Evolutionary conservation across 64 coral and sea anemone genomes (phyloP).

Genomic region (Dendrophyllia cribrosa): DNA sequence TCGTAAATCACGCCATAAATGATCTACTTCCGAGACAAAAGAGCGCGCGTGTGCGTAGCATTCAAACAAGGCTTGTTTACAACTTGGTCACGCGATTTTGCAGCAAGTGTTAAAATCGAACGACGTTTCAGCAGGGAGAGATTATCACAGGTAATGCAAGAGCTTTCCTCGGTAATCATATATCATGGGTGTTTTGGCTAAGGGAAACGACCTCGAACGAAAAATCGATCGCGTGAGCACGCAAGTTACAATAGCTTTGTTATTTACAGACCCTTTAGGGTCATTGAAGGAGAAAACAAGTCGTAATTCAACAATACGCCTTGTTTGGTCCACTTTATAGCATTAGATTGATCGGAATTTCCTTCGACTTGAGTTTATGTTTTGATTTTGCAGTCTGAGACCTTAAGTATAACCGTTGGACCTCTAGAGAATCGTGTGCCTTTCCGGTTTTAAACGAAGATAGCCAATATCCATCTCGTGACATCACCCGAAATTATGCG

Average conservation of each 20-base stretch:
- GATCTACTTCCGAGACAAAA: background rate
- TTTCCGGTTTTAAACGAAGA: constrained; percentile 8
- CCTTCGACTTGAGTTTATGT: background rate
- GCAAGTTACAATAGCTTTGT: constrained; percentile 7
- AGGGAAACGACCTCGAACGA: background rate
- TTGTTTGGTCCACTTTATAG: constrained; percentile 29
- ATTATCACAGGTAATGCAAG: background rate
- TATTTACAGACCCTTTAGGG: constrained; percentile 23
- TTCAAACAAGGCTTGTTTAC: constrained; percentile 8
- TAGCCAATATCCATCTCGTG: background rate
- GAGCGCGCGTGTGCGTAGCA: background rate
- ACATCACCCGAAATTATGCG: background rate
- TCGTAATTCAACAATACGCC: constrained; percentile 27
- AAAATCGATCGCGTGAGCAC: constrained; percentile 33
- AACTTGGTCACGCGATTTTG: constrained; percentile 26
- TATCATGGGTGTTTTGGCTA: background rate
- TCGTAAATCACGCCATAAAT: constrained; percentile 30
- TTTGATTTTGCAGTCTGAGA: constrained; percentile 3
- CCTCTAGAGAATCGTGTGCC: background rate
- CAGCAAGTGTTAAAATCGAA: background rate
- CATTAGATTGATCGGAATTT: constrained; percentile 22
- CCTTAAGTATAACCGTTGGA: background rate
- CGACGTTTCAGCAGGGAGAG: background rate
- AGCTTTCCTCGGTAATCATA: background rate
- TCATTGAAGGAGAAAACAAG: constrained; percentile 57